Evolutionary conservation across 2,888 invertebrate genomes (phyloP), one percentile per base, ranked within the genome.

Genomic region (Eutolmus rufibarbis): DNA sequence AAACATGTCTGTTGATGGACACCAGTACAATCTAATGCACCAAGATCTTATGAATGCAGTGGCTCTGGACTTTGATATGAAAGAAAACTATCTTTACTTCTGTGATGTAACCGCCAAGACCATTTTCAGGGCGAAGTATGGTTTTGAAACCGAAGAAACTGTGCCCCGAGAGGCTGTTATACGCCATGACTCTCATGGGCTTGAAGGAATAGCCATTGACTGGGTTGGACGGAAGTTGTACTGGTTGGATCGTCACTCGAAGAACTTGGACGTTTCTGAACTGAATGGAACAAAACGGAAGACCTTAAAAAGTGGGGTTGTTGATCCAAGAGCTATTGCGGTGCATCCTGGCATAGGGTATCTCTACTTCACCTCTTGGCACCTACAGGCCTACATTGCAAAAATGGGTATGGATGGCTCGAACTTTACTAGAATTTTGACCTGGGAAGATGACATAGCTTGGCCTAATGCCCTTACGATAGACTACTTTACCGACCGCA

Each of bases 391-490:
- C 0, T 99, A 97, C 92, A 98, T 99, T 89, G 99, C 97, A 16
- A 97, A 98, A 92, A 95, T 99, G 93, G 98, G 98, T 81, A 97
- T 99, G 98, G 99, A 99, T 91, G 99, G 99, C 0, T 96, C 96
- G 8, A 97, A 97, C 91, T 96, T 97, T 90, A 96, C 96, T 0
- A 94, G 96, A 86, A 97, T 99, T 89, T 93, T 99, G 19, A 97
- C 96, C 31, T 97, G 97, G 95, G 97, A 98, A 90, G 95, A 98
- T 89, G 98, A 98, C 90, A 96, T 99, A 82, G 98, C 98, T 0
- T 99, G 99, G 99, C 99, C 99, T 0, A 99, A 99, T 92, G 99
- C 99, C 1, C 92, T 99, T 19, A 97, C 99, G 0, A 96, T 99
- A 88, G 99, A 99, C 91, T 99, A 98, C 92, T 97, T 98, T 91